Evolutionary conservation across 2,888 invertebrate genomes (phyloP), one percentile per base, ranked within the genome.

Genomic region (Apotomis capreana): DNA sequence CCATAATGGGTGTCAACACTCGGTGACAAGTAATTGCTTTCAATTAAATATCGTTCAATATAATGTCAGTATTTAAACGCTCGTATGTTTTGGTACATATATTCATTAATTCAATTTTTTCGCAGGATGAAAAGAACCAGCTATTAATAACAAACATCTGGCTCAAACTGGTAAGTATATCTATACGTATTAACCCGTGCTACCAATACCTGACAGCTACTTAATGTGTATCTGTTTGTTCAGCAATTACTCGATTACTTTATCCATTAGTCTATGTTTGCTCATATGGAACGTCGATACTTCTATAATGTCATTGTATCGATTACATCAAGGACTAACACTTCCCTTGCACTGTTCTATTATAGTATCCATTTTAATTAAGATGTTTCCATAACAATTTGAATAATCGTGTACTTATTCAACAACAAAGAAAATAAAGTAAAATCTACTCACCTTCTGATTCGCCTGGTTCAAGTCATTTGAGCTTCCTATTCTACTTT

Each of bases 41-140:
- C 40, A 54, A 54, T 64, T 64, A 15, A 44, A 64, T 64, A n/a
- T 40, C 44, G 54, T 44, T 54, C 37, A 40, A 40, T 10, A 26
- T 54, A 64, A 64, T 54, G 64, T 2, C 44, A 52, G 15, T n/a
- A 40, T 10, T 61, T 26, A 26, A 49, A 57, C 61, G 61, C 46
- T 61, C 60, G 13, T 60, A 60, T 46, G 15, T 44, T 64, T 44
- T 44, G 54, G 15, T 15, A 13, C 26, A n/a, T 26, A 52, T 26
- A 44, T 52, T 40, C 12, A 46, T 5, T 5, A 15, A 52, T 26
- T 80, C 75, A 74, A 62, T 79, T 83, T 81, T 85, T 85, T 95
- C 95, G 79, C 95, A 98, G 98, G 98, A 98, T 94, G 98, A 98
- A 94, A 98, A 98, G 94, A 98, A 98, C 95, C 98, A 98, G 95